Evolutionary conservation across 2,113 vertebrate genomes (phyloP), one percentile per base, ranked within the genome.

Genomic region (Benitochromis conjunctus): DNA sequence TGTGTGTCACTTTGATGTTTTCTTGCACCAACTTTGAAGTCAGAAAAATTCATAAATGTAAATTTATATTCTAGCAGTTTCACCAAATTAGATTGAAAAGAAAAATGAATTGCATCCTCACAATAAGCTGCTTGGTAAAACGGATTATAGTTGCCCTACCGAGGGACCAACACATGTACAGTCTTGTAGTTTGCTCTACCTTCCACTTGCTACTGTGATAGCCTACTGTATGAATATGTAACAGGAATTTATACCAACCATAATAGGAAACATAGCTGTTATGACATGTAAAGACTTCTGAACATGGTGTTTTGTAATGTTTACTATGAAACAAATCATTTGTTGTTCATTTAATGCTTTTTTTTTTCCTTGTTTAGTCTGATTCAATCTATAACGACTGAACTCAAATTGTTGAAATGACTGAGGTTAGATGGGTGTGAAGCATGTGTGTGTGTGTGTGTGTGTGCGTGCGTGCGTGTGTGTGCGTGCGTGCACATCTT

Each of bases 121-220:
- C 60, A 86, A 80, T 53, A 82, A 82, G 82, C 87, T 91, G 83
- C 82, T 85, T 84, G 76, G 86, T 76, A 10, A 89, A 91, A 82
- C 85, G 78, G 76, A 86, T 56, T 74, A 11, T 83, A 57, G 81
- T 80, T 90, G 86, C 84, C 92, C 78, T 66, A 81, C 71, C 76
- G 34, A 87, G 82, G 69, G 87, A 92, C 90, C 88, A 82, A 91
- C 84, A 85, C 80, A 26, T 92, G 93, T 92, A 90, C 91, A 88
- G 91, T 91, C 93, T 88, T 86, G 90, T 95, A 88, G 91, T 93
- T 89, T 88, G 87, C 86, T 87, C 83, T 89, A 74, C 71, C 69
- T 88, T 89, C 90, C 91, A 89, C 86, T 80, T 84, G 90, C 93
- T 92, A 62, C 91, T 91, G 93, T 93, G 86, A 83, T 90, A 89